A percentile compares a stretch with the other conserved stretches of the same genome.
These are phyloP conservation scores for Trachemys scripta DNA, from an alignment of 2,113 vertebrate species.

Conservation along the genomic window DNA sequence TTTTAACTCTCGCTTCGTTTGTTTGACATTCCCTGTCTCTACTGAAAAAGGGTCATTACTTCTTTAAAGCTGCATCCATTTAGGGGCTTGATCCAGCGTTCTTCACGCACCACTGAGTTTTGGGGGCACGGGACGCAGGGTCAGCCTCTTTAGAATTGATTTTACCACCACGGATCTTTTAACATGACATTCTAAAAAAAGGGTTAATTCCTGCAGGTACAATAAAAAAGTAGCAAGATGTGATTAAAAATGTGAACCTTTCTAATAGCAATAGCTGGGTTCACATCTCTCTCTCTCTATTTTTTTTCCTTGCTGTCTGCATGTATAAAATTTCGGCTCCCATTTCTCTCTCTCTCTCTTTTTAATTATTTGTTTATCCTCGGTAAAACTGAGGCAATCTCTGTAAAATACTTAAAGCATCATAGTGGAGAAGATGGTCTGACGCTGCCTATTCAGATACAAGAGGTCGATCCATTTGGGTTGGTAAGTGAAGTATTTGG, in stretches of 20 bases:
- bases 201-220: not conserved
- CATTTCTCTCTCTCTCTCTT: conserved; percentile 36
- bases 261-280: not conserved
- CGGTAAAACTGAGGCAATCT: conserved; percentile 83
- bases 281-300: not conserved
- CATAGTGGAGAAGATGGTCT: conserved; percentile 79
- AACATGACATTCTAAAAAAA: not conserved
- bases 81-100: not conserved
- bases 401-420: conserved; percentile 78
- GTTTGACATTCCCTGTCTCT: not conserved
- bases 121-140: not conserved
- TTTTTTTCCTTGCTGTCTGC: conserved; percentile 26
- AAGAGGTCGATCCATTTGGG: not conserved
- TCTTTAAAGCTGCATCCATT: not conserved
- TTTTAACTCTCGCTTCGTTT: not conserved
- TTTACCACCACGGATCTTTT: not conserved
- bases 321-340: conserved; percentile 52
- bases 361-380: conserved; percentile 78
- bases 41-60: not conserved
- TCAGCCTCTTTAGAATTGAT: not conserved
- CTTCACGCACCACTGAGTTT: not conserved
- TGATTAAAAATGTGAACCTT: not conserved
- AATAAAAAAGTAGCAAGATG: conserved; percentile 10
- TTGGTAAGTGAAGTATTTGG: not conserved
- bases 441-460: not conserved